A percentile compares a stretch with the other conserved stretches of the same genome.
phyloP scores from a whole-genome alignment of 1,140 invertebrate genomes.

The Vanessa tameamea region DNA sequence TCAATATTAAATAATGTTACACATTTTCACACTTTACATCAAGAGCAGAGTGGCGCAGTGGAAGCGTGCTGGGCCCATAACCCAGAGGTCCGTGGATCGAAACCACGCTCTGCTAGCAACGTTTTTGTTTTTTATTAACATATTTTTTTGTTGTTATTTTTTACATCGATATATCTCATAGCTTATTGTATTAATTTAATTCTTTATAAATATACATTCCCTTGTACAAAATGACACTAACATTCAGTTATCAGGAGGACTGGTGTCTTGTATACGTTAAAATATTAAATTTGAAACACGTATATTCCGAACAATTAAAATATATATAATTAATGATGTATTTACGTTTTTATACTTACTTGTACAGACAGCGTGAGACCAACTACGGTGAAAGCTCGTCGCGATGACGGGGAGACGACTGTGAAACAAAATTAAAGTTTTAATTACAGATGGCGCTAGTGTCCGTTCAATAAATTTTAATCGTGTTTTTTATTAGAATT shows the following conservation, averaged over 20 bases:
- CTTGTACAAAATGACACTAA: too few relatives aligned
- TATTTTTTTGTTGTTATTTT: neutral
- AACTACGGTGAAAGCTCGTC: constrained; percentile 48
- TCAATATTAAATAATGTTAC: neutral
- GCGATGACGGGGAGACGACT: constrained; percentile 47
- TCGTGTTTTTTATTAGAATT: too few relatives aligned
- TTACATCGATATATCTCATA: neutral
- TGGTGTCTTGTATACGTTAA: too few relatives aligned
- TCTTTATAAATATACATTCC: neutral
- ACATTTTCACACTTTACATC: neutral
- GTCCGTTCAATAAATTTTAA: too few relatives aligned
- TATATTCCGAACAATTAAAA: neutral
- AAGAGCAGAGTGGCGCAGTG: constrained; percentile 52
- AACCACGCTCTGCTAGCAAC: constrained; percentile 49
- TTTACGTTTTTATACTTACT: constrained; percentile 33
- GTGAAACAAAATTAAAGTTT: constrained; percentile 34
- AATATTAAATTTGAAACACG: too few relatives aligned
- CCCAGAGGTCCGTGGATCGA: constrained; percentile 55
- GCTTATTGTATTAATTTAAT: neutral
- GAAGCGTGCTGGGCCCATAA: constrained; percentile 48
- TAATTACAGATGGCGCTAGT: constrained; percentile 13
- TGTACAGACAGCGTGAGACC: constrained; percentile 42
- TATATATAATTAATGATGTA: neutral
- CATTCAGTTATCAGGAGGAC: too few relatives aligned
- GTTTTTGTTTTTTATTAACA: constrained; percentile 25